Evolutionary conservation across 1,140 invertebrate genomes (phyloP), one percentile per base, ranked within the genome.

Genomic region (Aplysia californica): DNA sequence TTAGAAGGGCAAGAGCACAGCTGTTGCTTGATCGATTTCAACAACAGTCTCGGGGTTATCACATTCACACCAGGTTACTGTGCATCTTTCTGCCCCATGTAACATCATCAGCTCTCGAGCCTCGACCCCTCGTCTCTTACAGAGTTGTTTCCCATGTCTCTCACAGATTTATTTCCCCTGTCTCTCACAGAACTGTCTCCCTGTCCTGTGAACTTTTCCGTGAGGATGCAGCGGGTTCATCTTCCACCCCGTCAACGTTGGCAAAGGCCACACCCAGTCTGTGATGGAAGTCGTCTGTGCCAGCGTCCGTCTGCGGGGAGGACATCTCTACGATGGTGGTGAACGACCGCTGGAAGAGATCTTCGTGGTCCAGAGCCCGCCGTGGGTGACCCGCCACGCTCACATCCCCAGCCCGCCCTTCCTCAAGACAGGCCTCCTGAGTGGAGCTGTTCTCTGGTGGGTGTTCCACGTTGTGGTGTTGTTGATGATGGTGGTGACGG

Each of bases 241-340:
- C n/a, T n/a, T n/a, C 55, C 35, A 72, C 21, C 33, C 41, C 41
- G 36, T 72, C 70, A 56, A 72, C 56, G 41, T n/a, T 61, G 2
- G 33, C 70, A 72, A 72, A 72, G 0, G 23, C 44, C 29, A 61
- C 56, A 0, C 70, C 70, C 23, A 72, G 26, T 20, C 56, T 26
- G 39, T 72, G 70, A 26, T 72, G 70, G 35, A 72, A 72, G 26
- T 72, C 36, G n/a, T 55, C 18, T 3, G 20, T 36, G 1, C 61
- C 70, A 38, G 33, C 20, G 38, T 59, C 70, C 26, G 29, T 56
- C n/a, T 33, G 36, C 39, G 70, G 35, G 3, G 70, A 29, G 4
- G 31, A 39, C 70, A 72, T 72, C 44, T 72, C 70, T 1, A 72
- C 56, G n/a, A 72, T 72, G 3, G 70, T 72, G 36, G 31, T 61